Evolutionary conservation across 2,797 vertebrate species (phyloP), one percentile per base, ranked within the genome.

Genomic region (Scleropages formosus): DNA sequence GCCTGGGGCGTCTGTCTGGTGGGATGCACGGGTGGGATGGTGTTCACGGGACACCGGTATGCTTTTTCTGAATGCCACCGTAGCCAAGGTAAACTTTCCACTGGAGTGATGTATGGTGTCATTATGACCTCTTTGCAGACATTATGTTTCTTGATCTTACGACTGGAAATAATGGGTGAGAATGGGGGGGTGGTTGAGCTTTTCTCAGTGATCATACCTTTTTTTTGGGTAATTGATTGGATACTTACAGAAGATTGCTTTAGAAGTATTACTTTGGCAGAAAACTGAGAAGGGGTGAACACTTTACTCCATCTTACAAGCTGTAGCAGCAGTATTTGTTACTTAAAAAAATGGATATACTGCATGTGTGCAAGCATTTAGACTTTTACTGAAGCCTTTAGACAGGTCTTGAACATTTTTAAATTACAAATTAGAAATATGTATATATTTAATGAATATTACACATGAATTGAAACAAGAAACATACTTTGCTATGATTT

Each of bases 91-190:
- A 12, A 46, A 12, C 44, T 10, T 59, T 49, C 24, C 22, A 12
- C 73, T 16, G 10, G 26, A 67, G 71, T 82, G 65, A 82, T 77
- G 72, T 27, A 79, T 76, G 53, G 8, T 78, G 75, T 75, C 78
- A 27, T n/a, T 75, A 79, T 77, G 79, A 82, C 72, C 67, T 80
- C 20, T 51, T 4, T 51, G 62, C 7, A 10, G 63, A 10, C 22
- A 63, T 39, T 31, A 6, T 6, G 31, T 39, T 31, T 31, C n/a
- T n/a, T n/a, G n/a, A n/a, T n/a, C n/a, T 31, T 39, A 31, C 39
- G 6, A 6, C 39, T 31, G n/a, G 31, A 39, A 39, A 31, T 39
- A 31, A 39, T 31, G 39, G 31, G 31, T 39, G 2, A 6, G 39
- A 39, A 31, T 39, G 6, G 39, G 31, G 31, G n/a, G 31, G 31